Base-by-base conservation (phyloP, 2,888 invertebrate genomes). In the Drosophila mercatorum region DNA sequence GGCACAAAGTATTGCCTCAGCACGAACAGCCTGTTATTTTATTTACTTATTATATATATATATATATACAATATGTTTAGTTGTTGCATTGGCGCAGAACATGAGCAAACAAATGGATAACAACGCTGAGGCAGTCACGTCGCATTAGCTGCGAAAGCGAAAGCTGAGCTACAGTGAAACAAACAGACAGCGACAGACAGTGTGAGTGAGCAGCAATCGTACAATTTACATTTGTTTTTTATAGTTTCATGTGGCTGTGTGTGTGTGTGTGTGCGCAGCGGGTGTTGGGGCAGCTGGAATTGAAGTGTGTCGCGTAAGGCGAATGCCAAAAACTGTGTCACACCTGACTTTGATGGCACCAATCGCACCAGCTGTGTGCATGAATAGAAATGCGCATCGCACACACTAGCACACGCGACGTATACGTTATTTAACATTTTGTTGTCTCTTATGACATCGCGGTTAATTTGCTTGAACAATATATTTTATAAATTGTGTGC, bases 261-360 rank as follows among this genome's bases (percentile, higher is more conserved):
- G 7, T 6, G 3, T 34, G 11, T 41, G 22, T 57, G 49, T 46
- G 56, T 47, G 51, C 52, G 58, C 53, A 34, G 56, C 36, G 69
- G 49, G 31, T 68, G 58, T 22, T 69, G 70, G 46, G 69, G 64
- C 58, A 76, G 75, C 31, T 65, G 61, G 31, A 64, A 78, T 36
- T 64, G 41, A 75, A 68, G 75, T 88, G 68, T 83, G 87, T 83
- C 83, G 83, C 80, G 14, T 69, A 67, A 55, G 75, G 67, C 58
- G 78, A 83, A 83, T 86, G 85, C 76, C 81, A 85, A 85, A 88
- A 84, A 81, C 74, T 84, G 62, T 89, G 84, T 89, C 84, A 84
- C 68, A 73, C 69, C 75, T 72, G 74, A 71, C 73, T 80, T 78
- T 70, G 89, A 83, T 81, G 89, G 58, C 81, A 78, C 66, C 75